A percentile compares a stretch with the other conserved stretches of the same genome.
These are phyloP conservation scores for Corydoras sp. DNA, from an alignment of 2,113 vertebrate genomes.

Conservation along the genomic window DNA sequence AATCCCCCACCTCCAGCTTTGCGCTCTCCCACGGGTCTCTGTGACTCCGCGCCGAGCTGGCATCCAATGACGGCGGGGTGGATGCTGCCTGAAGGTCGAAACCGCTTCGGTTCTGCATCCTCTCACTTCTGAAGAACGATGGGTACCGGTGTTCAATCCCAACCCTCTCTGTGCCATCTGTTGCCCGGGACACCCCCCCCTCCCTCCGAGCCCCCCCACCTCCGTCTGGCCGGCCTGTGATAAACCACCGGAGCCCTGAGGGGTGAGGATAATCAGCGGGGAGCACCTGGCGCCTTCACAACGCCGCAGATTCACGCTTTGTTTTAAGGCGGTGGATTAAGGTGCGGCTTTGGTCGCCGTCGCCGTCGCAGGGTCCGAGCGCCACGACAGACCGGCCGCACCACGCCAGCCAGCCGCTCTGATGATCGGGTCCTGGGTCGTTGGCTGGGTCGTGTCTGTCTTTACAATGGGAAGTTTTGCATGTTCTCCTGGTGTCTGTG, in stretches of 20 bases:
- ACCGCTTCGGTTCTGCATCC: background rate
- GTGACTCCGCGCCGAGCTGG: too few species aligned
- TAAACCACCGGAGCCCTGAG: constrained; percentile 53
- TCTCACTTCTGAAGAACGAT: constrained; percentile 19
- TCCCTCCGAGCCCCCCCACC: constrained; percentile 35
- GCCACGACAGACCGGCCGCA: constrained; percentile 15
- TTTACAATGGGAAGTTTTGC: too few species aligned
- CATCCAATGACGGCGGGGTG: too few species aligned
- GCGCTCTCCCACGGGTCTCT: too few species aligned
- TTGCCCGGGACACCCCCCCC: constrained; percentile 7
- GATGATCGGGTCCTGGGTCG: too few species aligned
- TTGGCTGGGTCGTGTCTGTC: too few species aligned
- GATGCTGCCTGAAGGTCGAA: background rate
- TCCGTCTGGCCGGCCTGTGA: constrained; percentile 52
- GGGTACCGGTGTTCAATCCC: constrained; percentile 8
- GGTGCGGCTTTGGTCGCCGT: constrained; percentile 13
- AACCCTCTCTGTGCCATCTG: constrained; percentile 17
- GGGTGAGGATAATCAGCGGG: constrained; percentile 37
- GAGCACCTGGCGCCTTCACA: constrained; percentile 43
- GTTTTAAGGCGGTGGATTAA: constrained; percentile 49
- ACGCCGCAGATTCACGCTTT: constrained; percentile 48
- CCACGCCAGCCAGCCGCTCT: too few species aligned
- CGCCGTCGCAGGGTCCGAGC: constrained; percentile 37
- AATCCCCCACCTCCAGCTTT: too few species aligned
- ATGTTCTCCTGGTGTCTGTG: too few species aligned